phyloP scores from a whole-genome alignment of 1,140 invertebrate species.

The roundworm (Caenorhabditis elegans) region DNA sequence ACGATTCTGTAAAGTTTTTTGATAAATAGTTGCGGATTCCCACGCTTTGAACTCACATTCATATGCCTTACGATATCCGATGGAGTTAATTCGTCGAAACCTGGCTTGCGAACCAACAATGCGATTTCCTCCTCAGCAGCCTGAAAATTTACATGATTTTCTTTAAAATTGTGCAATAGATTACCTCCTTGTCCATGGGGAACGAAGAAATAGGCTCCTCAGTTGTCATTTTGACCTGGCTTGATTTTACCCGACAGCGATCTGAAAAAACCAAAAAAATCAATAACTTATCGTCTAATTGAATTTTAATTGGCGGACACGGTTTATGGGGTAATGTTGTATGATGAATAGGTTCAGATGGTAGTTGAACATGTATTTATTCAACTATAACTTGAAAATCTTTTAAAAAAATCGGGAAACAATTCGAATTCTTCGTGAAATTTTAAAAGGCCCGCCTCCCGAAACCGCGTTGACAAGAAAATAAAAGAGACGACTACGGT shows the following conservation, averaged over 20 bases:
- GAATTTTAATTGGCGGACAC: too few relatives aligned
- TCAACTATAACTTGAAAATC: too few relatives aligned
- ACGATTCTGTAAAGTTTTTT: neutral
- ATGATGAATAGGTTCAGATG: too few relatives aligned
- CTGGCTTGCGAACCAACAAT: neutral
- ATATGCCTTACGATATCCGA: neutral
- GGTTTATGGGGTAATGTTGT: too few relatives aligned
- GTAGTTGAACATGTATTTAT: too few relatives aligned
- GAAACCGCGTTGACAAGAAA: neutral
- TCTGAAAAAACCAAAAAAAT: neutral
- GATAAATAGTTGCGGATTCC: too few relatives aligned
- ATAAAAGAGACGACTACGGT: neutral
- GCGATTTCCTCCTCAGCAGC: constrained; percentile 16
- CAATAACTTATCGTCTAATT: neutral
- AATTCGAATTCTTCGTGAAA: neutral
- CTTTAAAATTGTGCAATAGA: neutral
- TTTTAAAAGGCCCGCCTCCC: neutral
- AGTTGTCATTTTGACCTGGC: neutral
- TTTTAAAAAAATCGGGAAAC: too few relatives aligned
- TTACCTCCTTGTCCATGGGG: constrained; percentile 3
- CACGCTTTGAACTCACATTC: neutral
- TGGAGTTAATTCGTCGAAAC: neutral
- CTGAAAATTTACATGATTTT: neutral
- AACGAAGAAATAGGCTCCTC: neutral
- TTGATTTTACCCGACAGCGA: neutral